Conservation (phyloP, 2,888 invertebrate species). For the Myopa tessellatipennis region DNA sequence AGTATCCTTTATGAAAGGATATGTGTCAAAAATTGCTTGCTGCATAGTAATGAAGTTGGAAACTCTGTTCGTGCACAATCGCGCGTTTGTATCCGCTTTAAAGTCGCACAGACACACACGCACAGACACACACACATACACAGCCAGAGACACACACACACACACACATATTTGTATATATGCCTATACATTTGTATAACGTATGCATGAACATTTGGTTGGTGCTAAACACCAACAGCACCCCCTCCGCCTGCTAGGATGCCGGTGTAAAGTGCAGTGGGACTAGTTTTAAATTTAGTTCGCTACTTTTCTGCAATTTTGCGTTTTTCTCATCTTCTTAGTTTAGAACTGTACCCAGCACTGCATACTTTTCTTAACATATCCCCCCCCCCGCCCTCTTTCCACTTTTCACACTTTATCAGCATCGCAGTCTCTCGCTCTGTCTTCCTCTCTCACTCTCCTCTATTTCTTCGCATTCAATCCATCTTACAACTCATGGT, state of each 20-base stretch:
- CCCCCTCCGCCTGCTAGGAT: background rate
- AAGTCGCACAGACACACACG: background rate
- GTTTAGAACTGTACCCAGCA: too few relatives aligned
- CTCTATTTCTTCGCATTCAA: background rate
- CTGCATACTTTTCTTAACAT: background rate
- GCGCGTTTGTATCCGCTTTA: constrained; percentile 2
- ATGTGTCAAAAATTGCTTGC: constrained; percentile 46
- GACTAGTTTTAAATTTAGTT: constrained; percentile 7
- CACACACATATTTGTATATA: background rate
- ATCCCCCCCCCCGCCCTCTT: background rate
- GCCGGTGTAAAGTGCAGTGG: background rate
- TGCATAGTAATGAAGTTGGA: constrained; percentile 44
- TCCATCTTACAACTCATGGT: constrained; percentile 23
- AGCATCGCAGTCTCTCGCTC: background rate
- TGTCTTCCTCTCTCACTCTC: background rate
- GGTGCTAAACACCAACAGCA: background rate
- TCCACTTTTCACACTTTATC: background rate
- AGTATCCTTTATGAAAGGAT: constrained; percentile 39
- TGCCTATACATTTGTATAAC: background rate
- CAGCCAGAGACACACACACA: constrained; percentile 2
- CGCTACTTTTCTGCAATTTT: too few relatives aligned
- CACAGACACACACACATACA: background rate
- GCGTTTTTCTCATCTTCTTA: too few relatives aligned
- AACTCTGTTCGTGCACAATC: constrained; percentile 1
- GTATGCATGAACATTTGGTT: too few relatives aligned